Percentiles rank a stretch among this genome's conserved stretches.
These are phyloP conservation scores for Burhinus oedicnemus DNA, from an alignment of 2,113 vertebrate species.

Conservation along the genomic window DNA sequence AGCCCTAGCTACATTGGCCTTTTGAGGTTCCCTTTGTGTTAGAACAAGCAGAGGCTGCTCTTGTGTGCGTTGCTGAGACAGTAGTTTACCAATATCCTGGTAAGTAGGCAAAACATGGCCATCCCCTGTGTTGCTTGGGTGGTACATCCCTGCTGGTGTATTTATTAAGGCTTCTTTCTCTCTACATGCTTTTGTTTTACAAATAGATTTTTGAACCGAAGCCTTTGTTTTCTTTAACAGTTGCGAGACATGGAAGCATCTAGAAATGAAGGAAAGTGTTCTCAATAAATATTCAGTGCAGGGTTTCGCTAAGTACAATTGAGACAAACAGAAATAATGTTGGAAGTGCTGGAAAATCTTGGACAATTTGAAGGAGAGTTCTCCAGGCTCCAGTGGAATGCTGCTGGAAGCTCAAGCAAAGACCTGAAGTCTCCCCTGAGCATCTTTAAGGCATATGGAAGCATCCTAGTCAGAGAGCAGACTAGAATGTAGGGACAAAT, in stretches of 20 bases:
- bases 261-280: not conserved
- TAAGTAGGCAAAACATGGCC: not conserved
- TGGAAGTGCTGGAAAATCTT: not conserved
- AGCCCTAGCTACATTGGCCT: not conserved
- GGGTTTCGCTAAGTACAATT: not conserved
- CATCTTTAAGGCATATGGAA: not conserved
- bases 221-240: not conserved
- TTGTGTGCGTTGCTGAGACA: fast-evolving
- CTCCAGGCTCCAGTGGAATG: not conserved
- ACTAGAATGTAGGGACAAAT: not conserved
- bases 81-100: not conserved
- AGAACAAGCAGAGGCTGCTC: not conserved
- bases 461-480: not conserved
- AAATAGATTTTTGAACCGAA: not conserved
- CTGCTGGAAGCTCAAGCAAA: not conserved
- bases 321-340: not conserved
- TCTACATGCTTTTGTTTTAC: not conserved
- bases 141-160: not conserved
- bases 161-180: not conserved
- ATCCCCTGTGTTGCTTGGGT: not conserved
- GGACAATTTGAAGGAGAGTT: not conserved
- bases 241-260: not conserved
- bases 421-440: not conserved
- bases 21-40: not conserved
- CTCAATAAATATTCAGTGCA: not conserved